phyloP scores from a whole-genome alignment of 1,140 invertebrate genomes.

The Bombus fervidus region DNA sequence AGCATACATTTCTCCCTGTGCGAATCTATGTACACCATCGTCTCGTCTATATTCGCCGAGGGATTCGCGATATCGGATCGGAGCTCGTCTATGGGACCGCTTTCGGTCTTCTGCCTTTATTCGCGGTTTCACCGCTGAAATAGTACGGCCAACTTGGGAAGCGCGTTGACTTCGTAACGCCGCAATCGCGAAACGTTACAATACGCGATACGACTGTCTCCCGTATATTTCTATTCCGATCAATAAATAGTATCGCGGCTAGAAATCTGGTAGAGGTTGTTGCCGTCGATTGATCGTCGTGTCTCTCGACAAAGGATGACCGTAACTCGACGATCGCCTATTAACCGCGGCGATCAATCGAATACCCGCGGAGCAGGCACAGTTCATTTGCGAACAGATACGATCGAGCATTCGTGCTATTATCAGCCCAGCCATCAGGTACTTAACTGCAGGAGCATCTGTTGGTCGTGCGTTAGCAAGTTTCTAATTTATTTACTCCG shows the following conservation, averaged over 20 bases:
- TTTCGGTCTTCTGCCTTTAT: conserved; percentile 19
- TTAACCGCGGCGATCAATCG: background rate
- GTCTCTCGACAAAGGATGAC: conserved; percentile 1
- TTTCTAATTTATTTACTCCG: conserved; percentile 65
- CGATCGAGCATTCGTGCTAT: conserved; percentile 40
- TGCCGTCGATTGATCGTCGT: background rate
- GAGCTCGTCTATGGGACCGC: conserved; percentile 16
- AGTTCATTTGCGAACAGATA: conserved; percentile 53
- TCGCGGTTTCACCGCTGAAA: background rate
- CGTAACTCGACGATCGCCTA: conserved; percentile 28
- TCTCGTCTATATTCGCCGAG: conserved; percentile 52
- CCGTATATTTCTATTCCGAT: background rate
- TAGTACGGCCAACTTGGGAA: too few relatives aligned
- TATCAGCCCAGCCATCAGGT: conserved; percentile 39
- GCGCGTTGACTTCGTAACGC: background rate
- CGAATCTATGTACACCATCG: conserved; percentile 8
- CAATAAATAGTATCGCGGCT: background rate
- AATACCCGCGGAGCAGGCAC: background rate
- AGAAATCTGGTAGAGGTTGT: background rate
- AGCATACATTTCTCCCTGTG: background rate
- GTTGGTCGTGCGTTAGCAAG: conserved; percentile 44
- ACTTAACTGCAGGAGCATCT: conserved; percentile 60
- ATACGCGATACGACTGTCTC: background rate
- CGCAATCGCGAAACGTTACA: background rate
- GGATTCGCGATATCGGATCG: conserved; percentile 57